Evolutionary conservation across 2,888 invertebrate genomes (phyloP).

Genomic region (Philopedon plagiatum): DNA sequence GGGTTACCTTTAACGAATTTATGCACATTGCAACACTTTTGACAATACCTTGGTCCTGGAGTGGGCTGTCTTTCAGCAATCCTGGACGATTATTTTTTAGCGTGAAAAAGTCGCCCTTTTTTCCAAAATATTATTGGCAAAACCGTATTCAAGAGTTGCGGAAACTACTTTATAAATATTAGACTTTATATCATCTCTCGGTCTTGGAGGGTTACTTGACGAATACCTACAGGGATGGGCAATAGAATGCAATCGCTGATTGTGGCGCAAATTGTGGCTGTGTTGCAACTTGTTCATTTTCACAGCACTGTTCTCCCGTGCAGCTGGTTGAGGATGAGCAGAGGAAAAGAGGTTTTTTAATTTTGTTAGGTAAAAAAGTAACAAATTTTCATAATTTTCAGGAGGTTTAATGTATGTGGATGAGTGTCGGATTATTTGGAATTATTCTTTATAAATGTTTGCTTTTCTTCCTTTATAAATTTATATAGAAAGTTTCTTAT

Average conservation of each 20-base stretch:
- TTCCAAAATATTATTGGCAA: constrained; percentile 57
- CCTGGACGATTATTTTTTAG: constrained; percentile 49
- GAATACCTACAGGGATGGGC: constrained; percentile 44
- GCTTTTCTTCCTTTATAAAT: too few relatives aligned
- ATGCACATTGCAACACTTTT: constrained; percentile 30
- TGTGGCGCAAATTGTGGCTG: constrained; percentile 5
- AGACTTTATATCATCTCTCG: constrained; percentile 21
- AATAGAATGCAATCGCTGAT: constrained; percentile 9
- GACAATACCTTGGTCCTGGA: constrained; percentile 48
- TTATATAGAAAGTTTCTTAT: too few relatives aligned
- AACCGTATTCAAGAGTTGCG: constrained; percentile 59
- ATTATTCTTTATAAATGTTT: too few relatives aligned
- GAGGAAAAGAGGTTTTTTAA: constrained; percentile 55
- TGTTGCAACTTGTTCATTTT: constrained; percentile 41
- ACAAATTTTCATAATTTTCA: constrained; percentile 56
- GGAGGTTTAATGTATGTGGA: constrained; percentile 41
- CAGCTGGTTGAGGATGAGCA: constrained; percentile 20
- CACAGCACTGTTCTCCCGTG: constrained; percentile 44
- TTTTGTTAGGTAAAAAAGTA: constrained; percentile 57
- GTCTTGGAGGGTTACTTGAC: constrained; percentile 45
- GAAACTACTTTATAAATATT: constrained; percentile 57
- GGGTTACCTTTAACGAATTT: background rate
- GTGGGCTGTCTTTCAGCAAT: constrained; percentile 42
- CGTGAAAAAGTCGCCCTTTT: constrained; percentile 57
- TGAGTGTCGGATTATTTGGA: too few relatives aligned